Evolutionary conservation across 1,140 invertebrate genomes (phyloP), one percentile per base, ranked within the genome.

Genomic region (Drosophila hydei): DNA sequence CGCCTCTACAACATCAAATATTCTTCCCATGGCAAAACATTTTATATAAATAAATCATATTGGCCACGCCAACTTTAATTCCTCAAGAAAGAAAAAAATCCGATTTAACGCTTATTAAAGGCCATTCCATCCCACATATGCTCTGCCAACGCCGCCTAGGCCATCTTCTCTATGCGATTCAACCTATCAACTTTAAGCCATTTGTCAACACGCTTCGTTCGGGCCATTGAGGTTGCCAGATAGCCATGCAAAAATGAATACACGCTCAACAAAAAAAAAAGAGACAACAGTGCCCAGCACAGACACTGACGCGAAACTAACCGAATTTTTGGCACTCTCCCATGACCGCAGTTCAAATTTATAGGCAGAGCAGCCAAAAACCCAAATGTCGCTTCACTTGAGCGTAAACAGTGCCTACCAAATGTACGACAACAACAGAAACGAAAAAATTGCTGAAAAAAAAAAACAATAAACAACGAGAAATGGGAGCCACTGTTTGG

Each of bases 351-450:
- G 73, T 19, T 61, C 51, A 77, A 85, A 85, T 85, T 87, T 85
- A 85, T 85, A 74, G 80, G 81, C 70, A 80, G 11, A 12, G 74
- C 85, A n/a, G 65, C 55, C 64, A 73, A 81, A 87, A 87, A 72
- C 79, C 81, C 14, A 42, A 85, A 78, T 70, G 64, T 72, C 78
- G 81, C 81, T 87, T 87, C 81, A 87, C 62, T 87, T 87, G 81
- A 87, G 81, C 83, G 81, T 88, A 67, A 87, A 87, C 81, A 88
- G 71, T 88, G 75, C 47, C 67, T 48, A 60, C 59, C 67, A 80
- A 75, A 87, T 56, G 75, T 72, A 75, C 65, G 50, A 23, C 36
- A 70, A 72, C 70, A 50, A 27, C 25, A 43, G n/a, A 16, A 2
- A 47, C 19, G 19, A 47, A 14, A n/a, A 48, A 14, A 19, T 8